A percentile compares a stretch with the other conserved stretches of the same genome.
Conservation (phyloP, 1,140 invertebrate species). For the Asbolus verrucosus region DNA sequence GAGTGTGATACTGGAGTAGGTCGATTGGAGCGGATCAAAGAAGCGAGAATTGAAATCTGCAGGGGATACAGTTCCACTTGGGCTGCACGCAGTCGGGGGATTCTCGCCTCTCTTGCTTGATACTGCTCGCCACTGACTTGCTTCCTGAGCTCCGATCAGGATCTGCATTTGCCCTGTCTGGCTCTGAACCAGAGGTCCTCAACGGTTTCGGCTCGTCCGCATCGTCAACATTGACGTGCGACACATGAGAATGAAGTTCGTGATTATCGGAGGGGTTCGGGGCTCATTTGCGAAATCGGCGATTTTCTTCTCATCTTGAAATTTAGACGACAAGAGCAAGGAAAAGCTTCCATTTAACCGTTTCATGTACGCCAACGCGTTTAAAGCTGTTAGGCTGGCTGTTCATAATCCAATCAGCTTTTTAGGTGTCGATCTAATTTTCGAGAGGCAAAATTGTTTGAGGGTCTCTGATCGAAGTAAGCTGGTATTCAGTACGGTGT, state of each 20-base stretch:
- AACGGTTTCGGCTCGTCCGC: background rate
- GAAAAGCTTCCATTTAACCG: too few relatives aligned
- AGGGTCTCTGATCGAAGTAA: conserved; percentile 16
- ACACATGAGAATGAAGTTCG: too few relatives aligned
- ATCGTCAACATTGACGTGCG: too few relatives aligned
- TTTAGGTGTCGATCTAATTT: conserved; percentile 6
- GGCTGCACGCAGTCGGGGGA: conserved; percentile 30
- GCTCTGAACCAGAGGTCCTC: conserved; percentile 16
- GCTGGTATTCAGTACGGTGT: conserved; percentile 40
- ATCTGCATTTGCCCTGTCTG: conserved; percentile 28
- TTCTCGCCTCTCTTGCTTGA: conserved; percentile 43
- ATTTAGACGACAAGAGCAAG: too few relatives aligned
- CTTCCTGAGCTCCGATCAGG: conserved; percentile 40
- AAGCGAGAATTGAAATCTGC: conserved; percentile 60
- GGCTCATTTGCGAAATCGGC: too few relatives aligned
- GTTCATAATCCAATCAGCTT: too few relatives aligned
- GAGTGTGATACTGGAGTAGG: conserved; percentile 52
- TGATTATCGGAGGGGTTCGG: too few relatives aligned
- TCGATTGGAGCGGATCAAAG: conserved; percentile 54
- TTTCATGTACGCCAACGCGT: too few relatives aligned
- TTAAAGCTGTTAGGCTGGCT: too few relatives aligned
- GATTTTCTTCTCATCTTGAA: too few relatives aligned
- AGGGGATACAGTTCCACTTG: conserved; percentile 55
- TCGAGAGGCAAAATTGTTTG: background rate
- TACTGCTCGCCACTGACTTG: conserved; percentile 34